Conservation (phyloP, 2,113 vertebrate genomes). For the Semnopithecus entellus region DNA sequence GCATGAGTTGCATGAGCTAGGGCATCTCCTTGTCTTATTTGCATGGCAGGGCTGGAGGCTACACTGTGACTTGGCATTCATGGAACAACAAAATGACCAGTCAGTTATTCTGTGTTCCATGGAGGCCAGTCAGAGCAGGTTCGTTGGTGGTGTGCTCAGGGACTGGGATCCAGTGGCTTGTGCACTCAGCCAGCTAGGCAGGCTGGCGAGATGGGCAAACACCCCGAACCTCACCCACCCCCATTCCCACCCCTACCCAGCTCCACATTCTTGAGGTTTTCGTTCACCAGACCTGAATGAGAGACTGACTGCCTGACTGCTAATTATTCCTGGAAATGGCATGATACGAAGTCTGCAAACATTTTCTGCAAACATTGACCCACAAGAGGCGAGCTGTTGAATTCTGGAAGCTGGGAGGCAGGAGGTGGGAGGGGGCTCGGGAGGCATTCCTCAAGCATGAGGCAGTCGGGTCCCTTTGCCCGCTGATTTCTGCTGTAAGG, state of each 20-base stretch:
- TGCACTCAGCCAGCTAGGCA: background rate
- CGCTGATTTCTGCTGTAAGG: slow-evolving; percentile 48
- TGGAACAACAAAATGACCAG: background rate
- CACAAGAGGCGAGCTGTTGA: slow-evolving; percentile 70
- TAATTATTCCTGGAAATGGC: slow-evolving; percentile 77
- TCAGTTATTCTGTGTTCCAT: background rate
- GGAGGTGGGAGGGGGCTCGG: slow-evolving; percentile 56
- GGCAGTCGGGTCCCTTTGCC: slow-evolving; percentile 54
- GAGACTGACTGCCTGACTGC: slow-evolving; percentile 65
- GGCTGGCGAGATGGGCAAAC: background rate
- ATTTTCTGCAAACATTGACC: slow-evolving; percentile 77
- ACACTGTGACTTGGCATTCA: background rate
- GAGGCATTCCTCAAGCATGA: slow-evolving; percentile 78
- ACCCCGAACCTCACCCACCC: slow-evolving; percentile 9
- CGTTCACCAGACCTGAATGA: slow-evolving; percentile 58
- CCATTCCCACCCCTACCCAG: background rate
- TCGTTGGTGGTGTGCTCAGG: background rate
- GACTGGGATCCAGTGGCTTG: background rate
- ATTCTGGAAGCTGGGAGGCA: slow-evolving; percentile 73
- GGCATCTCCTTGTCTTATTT: background rate
- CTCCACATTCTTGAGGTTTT: slow-evolving; percentile 70
- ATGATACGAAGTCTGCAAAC: slow-evolving; percentile 75
- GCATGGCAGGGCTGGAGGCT: background rate
- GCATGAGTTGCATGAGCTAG: background rate
- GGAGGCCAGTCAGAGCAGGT: background rate